A percentile compares a stretch with the other conserved stretches of the same genome.
Evolutionary conservation across 2,797 vertebrate species (phyloP).

Genomic region (Schizopygopsis pylzovi): DNA sequence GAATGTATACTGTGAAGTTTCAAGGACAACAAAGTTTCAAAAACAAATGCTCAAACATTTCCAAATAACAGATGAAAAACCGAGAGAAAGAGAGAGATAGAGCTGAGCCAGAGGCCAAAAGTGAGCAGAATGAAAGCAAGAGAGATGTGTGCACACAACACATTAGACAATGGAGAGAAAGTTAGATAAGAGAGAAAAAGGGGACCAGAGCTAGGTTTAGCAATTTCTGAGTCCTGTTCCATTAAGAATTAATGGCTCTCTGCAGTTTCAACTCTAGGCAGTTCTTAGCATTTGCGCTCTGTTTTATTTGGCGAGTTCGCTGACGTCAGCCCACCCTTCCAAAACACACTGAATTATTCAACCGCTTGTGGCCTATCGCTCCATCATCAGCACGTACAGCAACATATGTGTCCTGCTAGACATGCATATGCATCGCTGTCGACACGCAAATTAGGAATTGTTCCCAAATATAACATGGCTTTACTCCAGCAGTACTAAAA

Average conservation of each 20-base stretch:
- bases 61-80: conserved; percentile 25
- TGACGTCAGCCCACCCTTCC: conserved; percentile 10
- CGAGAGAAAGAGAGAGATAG: background rate
- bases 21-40: conserved; percentile 43
- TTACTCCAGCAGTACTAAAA: background rate
- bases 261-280: conserved; percentile 55
- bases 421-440: background rate
- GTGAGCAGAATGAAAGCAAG: conserved; percentile 37
- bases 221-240: conserved; percentile 67
- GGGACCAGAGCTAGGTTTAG: conserved; percentile 51
- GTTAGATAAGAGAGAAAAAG: conserved; percentile 33
- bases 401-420: conserved; percentile 16
- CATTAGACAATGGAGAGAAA: background rate
- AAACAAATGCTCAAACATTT: conserved; percentile 47
- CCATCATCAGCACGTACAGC: background rate
- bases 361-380: conserved; percentile 14
- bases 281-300: background rate
- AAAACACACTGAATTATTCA: conserved; percentile 46
- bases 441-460: background rate
- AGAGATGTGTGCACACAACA: background rate
- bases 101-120: conserved; percentile 41
- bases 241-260: conserved; percentile 72
- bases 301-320: background rate
- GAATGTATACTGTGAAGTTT: conserved; percentile 18
- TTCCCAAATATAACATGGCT: background rate